phyloP scores from a whole-genome alignment of 1,140 invertebrate species.

The Andricus grossulariae region DNA sequence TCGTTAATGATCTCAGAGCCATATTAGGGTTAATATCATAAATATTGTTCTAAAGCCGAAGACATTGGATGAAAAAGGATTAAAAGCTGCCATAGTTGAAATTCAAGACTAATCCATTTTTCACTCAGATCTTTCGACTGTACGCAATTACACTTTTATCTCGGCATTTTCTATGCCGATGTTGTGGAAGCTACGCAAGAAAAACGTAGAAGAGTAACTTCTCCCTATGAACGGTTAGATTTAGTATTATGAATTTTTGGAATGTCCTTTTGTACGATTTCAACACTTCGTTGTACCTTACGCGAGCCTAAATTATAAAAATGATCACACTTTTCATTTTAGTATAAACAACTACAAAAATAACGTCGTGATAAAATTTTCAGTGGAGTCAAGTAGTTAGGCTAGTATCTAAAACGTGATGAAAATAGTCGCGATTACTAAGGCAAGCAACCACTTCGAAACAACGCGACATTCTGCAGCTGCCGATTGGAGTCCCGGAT shows the following conservation, averaged over 20 bases:
- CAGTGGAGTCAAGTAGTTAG: conserved; percentile 48
- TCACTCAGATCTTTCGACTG: neutral
- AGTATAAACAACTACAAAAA: conserved; percentile 59
- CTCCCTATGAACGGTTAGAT: neutral
- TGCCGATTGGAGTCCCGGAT: conserved; percentile 76
- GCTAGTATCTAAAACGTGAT: conserved; percentile 57
- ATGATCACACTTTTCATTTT: conserved; percentile 44
- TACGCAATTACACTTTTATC: neutral
- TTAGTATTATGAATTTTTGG: conserved; percentile 45
- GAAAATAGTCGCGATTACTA: conserved; percentile 52
- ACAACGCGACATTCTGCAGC: conserved; percentile 52
- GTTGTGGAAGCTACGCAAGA: too few species aligned
- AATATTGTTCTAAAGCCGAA: conserved; percentile 3
- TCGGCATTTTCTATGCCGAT: neutral
- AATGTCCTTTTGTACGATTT: conserved; percentile 59
- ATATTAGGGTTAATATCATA: neutral
- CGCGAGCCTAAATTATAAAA: conserved; percentile 36
- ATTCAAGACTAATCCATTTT: neutral
- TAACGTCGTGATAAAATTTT: conserved; percentile 48
- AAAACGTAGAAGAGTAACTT: neutral
- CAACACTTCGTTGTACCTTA: conserved; percentile 40
- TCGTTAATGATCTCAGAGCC: neutral
- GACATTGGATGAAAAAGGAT: neutral
- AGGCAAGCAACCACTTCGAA: conserved; percentile 62
- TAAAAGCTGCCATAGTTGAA: neutral